These are phyloP conservation scores for Oxygymnocypris stewartii DNA, from an alignment of 2,113 vertebrate species.

Conservation along the genomic window DNA sequence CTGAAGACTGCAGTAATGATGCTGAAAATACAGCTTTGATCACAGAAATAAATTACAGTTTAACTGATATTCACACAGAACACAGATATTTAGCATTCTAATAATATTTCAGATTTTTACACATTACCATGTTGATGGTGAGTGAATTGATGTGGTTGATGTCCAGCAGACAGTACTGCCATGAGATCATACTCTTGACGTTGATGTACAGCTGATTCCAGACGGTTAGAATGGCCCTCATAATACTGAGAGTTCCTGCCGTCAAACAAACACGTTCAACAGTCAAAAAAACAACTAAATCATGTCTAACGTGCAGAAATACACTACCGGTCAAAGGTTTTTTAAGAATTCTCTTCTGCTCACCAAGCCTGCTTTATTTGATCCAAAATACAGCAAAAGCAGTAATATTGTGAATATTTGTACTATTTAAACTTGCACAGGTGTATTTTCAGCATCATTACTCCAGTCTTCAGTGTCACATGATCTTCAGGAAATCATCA, in stretches of 20 bases:
- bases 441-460: no score
- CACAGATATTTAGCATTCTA: no score
- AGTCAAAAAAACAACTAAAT: not conserved
- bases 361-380: no score
- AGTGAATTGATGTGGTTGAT: conserved; percentile 86
- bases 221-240: conserved; percentile 87
- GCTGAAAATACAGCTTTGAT: not conserved
- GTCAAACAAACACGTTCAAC: not conserved
- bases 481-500: no score
- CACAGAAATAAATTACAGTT: not conserved
- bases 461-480: no score
- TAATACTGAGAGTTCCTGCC: conserved; percentile 93
- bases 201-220: conserved; percentile 97
- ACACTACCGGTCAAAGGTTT: no score
- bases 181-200: conserved; percentile 91
- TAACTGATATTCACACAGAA: not conserved
- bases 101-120: no score
- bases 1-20: not conserved
- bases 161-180: conserved; percentile 91
- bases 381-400: no score
- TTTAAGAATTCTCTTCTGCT: no score
- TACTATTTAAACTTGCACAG: no score
- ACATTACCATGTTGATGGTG: conserved; percentile 91
- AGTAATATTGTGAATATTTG: no score
- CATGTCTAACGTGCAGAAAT: no score